Evolutionary conservation across 2,888 invertebrate genomes (phyloP), one percentile per base, ranked within the genome.

Genomic region (Pammene aurita): DNA sequence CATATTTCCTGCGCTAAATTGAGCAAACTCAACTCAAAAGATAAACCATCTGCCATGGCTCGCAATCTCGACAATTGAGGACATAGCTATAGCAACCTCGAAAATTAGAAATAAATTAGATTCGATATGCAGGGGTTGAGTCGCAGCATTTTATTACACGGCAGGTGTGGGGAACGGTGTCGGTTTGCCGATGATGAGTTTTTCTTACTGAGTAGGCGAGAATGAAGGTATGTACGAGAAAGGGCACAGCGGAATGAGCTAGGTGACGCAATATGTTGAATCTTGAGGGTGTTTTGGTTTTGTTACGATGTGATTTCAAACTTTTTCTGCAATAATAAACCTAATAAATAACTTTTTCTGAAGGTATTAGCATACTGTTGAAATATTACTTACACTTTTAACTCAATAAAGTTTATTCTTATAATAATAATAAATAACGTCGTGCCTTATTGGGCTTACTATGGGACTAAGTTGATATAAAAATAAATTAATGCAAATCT

Each of bases 91-190:
- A 16, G 66, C 34, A 58, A 58, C 68, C 68, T 16, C 68, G 52
- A 68, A 54, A 69, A 69, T 69, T 69, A 69, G 64, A 65, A 60
- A 69, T 69, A 69, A 69, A 69, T 69, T 69, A 55, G 54, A 65
- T 65, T 69, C 60, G 54, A 46, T 44, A 60, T 65, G 54, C 64
- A 65, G 60, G 68, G 68, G 63, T 42, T 34, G 48, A 14, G 14
- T 54, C 13, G 60, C 44, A 54, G 58, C 60, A 60, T 69, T 65
- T 69, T 65, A 64, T 60, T 26, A 14, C 35, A 18, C 69, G 69
- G 34, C 69, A 69, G 69, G 69, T 69, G 69, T 16, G 60, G 41
- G 54, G 41, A 69, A 69, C 60, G 69, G 64, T 65, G 69, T 69
- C 65, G 65, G 65, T 55, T 68, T 58, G 46, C 60, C 38, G 41